phyloP scores from a whole-genome alignment of 1,140 invertebrate species.

The Agraylea sexmaculata region DNA sequence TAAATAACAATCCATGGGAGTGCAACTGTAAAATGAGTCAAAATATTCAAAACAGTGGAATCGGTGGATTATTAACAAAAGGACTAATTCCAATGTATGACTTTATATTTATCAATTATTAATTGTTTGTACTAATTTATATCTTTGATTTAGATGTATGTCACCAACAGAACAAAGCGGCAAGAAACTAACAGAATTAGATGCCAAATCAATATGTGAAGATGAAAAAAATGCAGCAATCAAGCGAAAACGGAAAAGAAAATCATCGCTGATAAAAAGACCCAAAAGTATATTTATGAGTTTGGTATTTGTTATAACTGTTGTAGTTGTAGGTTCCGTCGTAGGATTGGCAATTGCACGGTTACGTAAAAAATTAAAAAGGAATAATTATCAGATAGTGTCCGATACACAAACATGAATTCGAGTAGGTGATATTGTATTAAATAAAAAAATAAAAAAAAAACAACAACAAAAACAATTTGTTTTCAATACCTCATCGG shows the following conservation, averaged over 20 bases:
- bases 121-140: slow-evolving; percentile 2
- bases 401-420: slow-evolving; percentile 13
- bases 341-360: slow-evolving; percentile 8
- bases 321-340: slow-evolving; percentile 13
- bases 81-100: slow-evolving; percentile 9
- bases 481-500: slow-evolving; percentile 34
- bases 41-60: slow-evolving; percentile 29
- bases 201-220: slow-evolving; percentile 1
- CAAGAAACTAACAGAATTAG: slow-evolving; percentile 23
- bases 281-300: slow-evolving; percentile 8
- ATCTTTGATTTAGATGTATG: slow-evolving; percentile 31
- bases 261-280: not conserved
- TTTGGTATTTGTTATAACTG: slow-evolving; percentile 9
- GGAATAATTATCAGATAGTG: not conserved
- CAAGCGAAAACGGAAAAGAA: slow-evolving; percentile 1
- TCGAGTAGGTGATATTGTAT: not conserved
- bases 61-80: slow-evolving; percentile 7
- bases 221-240: not conserved
- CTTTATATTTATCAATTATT: not conserved
- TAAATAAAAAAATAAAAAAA: not conserved
- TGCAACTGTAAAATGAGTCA: slow-evolving; percentile 44
- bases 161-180: slow-evolving; percentile 33
- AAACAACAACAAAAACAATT: not conserved
- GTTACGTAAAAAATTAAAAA: slow-evolving; percentile 11
- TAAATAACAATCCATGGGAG: slow-evolving; percentile 45